Percentiles rank a stretch among this genome's conserved stretches.
These are phyloP conservation scores for Notothenia coriiceps DNA, from an alignment of 2,113 vertebrate species.

Conservation along the genomic window DNA sequence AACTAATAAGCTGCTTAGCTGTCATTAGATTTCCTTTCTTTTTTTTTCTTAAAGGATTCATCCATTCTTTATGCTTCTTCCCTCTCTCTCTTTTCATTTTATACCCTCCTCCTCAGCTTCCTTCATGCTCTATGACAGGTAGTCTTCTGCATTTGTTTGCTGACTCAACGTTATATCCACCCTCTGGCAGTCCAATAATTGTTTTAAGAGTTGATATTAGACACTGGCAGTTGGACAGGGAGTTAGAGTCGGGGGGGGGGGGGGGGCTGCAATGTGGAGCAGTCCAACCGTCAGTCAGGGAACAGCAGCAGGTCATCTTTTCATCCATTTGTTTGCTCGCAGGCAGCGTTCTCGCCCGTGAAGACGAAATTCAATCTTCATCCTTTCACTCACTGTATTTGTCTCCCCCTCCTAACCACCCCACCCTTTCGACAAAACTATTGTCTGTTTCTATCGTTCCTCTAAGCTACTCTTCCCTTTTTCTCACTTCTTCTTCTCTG, in stretches of 20 bases:
- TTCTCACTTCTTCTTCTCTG: slow-evolving; percentile 26
- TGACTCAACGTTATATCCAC: slow-evolving; percentile 59
- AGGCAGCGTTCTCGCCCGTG: slow-evolving; percentile 58
- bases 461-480: slow-evolving; percentile 20
- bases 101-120: slow-evolving; percentile 8
- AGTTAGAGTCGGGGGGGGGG: neutral
- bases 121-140: slow-evolving; percentile 48
- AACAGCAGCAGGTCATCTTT: slow-evolving; percentile 68
- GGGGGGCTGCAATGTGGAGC: slow-evolving; percentile 33
- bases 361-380: slow-evolving; percentile 78
- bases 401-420: slow-evolving; percentile 23
- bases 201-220: slow-evolving; percentile 71
- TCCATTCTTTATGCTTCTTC: slow-evolving; percentile 24
- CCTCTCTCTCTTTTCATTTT: neutral
- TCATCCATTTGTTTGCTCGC: slow-evolving; percentile 74
- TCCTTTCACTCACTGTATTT: slow-evolving; percentile 65
- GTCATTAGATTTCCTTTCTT: slow-evolving; percentile 74
- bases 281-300: slow-evolving; percentile 53
- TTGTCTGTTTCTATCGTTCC: slow-evolving; percentile 42
- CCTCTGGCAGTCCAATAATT: slow-evolving; percentile 73
- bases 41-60: slow-evolving; percentile 64
- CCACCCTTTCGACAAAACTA: slow-evolving; percentile 37
- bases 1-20: slow-evolving; percentile 77
- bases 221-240: slow-evolving; percentile 27
- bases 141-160: slow-evolving; percentile 57